Percentiles rank a stretch among this genome's conserved stretches.
Evolutionary conservation across 2,797 vertebrate species (phyloP).

Genomic region (Carapus acus): DNA sequence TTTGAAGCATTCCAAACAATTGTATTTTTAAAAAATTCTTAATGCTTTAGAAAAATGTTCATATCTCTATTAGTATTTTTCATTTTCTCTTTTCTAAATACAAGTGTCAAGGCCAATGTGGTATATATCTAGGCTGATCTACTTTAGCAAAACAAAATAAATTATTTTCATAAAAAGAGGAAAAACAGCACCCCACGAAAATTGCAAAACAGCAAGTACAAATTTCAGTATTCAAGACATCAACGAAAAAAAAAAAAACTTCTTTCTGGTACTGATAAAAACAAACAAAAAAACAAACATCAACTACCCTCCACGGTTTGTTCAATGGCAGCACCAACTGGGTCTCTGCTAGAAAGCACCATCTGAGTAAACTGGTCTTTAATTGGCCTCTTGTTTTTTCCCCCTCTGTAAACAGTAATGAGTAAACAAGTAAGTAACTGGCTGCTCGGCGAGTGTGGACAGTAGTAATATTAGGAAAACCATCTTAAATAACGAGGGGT

Average conservation of each 20-base stretch:
- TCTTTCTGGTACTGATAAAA: slow-evolving; percentile 46
- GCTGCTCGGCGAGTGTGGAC: slow-evolving; percentile 71
- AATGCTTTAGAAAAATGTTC: slow-evolving; percentile 84
- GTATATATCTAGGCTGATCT: slow-evolving; percentile 81
- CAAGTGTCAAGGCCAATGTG: slow-evolving; percentile 82
- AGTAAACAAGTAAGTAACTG: slow-evolving; percentile 77
- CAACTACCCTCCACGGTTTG: slow-evolving; percentile 48
- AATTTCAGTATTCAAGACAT: slow-evolving; percentile 72
- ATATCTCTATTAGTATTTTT: slow-evolving; percentile 82
- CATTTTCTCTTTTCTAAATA: slow-evolving; percentile 79
- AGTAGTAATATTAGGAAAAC: slow-evolving; percentile 66
- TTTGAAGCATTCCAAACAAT: slow-evolving; percentile 78
- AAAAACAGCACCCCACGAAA: slow-evolving; percentile 70
- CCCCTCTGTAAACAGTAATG: slow-evolving; percentile 73
- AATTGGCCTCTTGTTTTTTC: slow-evolving; percentile 62
- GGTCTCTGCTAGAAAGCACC: slow-evolving; percentile 62
- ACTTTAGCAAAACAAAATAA: slow-evolving; percentile 75
- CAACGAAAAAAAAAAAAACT: slow-evolving; percentile 40
- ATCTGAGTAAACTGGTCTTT: slow-evolving; percentile 69
- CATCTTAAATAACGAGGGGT: slow-evolving; percentile 53
- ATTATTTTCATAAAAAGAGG: slow-evolving; percentile 62
- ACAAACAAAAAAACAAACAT: slow-evolving; percentile 55
- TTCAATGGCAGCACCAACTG: slow-evolving; percentile 66
- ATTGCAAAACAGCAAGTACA: slow-evolving; percentile 76
- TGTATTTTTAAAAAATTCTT: slow-evolving; percentile 70